Evolutionary conservation across 1,140 invertebrate species (phyloP).

Genomic region (Sesamia nonagrioides): DNA sequence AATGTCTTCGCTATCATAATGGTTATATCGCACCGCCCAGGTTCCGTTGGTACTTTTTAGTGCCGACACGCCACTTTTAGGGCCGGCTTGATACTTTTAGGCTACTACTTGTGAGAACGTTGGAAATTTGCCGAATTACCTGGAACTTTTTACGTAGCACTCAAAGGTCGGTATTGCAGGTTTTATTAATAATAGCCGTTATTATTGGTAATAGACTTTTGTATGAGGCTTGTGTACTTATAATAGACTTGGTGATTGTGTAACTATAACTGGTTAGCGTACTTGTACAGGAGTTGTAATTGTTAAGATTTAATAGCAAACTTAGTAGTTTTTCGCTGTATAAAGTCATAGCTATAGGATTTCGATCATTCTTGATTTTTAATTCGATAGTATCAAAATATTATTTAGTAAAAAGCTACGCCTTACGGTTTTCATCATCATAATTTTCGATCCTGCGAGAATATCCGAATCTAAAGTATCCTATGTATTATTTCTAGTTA

Average conservation of each 20-base stretch:
- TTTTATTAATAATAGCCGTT: no score
- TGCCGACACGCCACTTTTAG: conserved; percentile 33
- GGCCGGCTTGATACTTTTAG: conserved; percentile 22
- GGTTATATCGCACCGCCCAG: conserved; percentile 61
- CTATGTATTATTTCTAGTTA: no score
- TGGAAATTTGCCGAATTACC: conserved; percentile 53
- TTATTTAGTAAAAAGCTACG: no score
- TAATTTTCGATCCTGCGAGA: no score
- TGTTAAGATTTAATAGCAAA: background rate
- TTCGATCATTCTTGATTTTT: no score
- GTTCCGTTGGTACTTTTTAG: conserved; percentile 57
- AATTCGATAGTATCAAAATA: no score
- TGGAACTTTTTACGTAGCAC: conserved; percentile 50
- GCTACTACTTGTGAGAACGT: background rate
- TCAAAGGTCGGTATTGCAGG: conserved; percentile 2
- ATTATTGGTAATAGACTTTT: conserved; percentile 20
- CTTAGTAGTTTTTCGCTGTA: background rate
- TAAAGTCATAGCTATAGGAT: no score
- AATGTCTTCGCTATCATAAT: conserved; percentile 64
- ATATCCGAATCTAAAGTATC: no score
- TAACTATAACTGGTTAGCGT: background rate
- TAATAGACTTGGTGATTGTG: conserved; percentile 20
- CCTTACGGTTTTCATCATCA: no score
- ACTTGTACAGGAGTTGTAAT: no score
- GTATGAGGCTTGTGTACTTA: background rate